Evolutionary conservation across 2,797 vertebrate species (phyloP).

Genomic region (Clamator glandarius): DNA sequence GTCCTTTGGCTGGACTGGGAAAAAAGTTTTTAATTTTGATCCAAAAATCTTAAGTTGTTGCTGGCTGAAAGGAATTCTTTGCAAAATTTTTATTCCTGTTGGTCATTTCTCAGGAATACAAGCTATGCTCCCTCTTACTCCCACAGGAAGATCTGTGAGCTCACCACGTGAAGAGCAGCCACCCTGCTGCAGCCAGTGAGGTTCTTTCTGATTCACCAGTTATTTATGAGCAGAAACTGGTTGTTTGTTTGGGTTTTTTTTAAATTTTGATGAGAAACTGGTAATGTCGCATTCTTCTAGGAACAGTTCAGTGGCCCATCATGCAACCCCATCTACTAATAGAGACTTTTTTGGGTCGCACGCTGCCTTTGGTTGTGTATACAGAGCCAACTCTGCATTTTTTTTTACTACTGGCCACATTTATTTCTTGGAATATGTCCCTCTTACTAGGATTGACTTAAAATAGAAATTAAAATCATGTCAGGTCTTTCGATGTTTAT

Average conservation of each 20-base stretch:
- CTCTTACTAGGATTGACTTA: neutral
- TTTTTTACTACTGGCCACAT: neutral
- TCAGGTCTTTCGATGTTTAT: neutral
- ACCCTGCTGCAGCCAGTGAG: rapidly evolving
- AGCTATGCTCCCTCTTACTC: neutral
- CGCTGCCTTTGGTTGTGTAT: neutral
- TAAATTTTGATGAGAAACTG: neutral
- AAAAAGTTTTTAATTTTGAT: neutral
- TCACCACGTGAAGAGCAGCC: neutral
- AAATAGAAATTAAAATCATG: neutral
- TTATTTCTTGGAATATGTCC: neutral
- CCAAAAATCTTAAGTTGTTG: neutral
- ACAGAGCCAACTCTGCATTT: neutral
- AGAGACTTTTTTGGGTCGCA: neutral
- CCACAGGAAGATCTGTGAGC: neutral
- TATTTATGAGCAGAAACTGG: neutral
- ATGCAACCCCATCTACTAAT: neutral
- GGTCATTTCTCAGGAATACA: neutral
- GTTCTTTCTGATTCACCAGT: neutral
- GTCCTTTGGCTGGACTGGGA: neutral
- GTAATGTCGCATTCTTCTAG: neutral
- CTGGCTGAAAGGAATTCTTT: neutral
- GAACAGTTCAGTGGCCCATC: neutral
- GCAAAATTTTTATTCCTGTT: neutral
- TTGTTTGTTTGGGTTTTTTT: neutral